Evolutionary conservation across 1,140 invertebrate genomes (phyloP), one percentile per base, ranked within the genome.

Genomic region (Drosophila pectinifera): DNA sequence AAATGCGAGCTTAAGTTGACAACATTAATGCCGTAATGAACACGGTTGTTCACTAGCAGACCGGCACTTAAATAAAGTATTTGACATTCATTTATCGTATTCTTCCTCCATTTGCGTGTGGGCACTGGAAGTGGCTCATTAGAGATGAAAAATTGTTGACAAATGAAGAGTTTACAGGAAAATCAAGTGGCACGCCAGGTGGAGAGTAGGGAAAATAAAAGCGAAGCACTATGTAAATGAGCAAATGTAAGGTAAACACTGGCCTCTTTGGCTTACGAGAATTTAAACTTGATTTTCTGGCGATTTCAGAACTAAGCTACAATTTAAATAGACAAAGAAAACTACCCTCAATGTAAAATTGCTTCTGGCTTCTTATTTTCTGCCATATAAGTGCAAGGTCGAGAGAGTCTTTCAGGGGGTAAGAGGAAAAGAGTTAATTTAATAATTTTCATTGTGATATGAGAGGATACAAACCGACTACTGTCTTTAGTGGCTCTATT

Each of bases 141-240:
- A 76, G 36, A 58, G 54, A 75, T 76, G 72, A 76, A 76, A 76
- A 76, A 76, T 76, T 53, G 61, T 46, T 56, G 72, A 76, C 73
- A 76, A 76, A 76, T 67, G 73, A 67, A 76, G 73, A 75, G 51
- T 76, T 75, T 46, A 39, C 62, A 41, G 58, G 6, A 10, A 73
- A 74, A 51, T 49, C 54, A 59, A 51, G 67, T 51, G 31, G 28
- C 45, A 41, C 22, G n/a, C 18, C 49, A 56, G 42, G 13, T 39
- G 43, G 13, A 48, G 31, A 20, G 18, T 14, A 26, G 10, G 24
- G 24, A 43, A 57, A 70, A 70, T 48, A 34, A 45, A 34, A 31
- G 26, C 34, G 14, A 26, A 18, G 34, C 34, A 70, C 26, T 48
- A 70, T 69, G 65, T 20, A 70, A 70, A 70, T 70, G 4, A 34